These are phyloP conservation scores for Melospiza melodia DNA, from an alignment of 2,113 vertebrate genomes.

Conservation along the genomic window DNA sequence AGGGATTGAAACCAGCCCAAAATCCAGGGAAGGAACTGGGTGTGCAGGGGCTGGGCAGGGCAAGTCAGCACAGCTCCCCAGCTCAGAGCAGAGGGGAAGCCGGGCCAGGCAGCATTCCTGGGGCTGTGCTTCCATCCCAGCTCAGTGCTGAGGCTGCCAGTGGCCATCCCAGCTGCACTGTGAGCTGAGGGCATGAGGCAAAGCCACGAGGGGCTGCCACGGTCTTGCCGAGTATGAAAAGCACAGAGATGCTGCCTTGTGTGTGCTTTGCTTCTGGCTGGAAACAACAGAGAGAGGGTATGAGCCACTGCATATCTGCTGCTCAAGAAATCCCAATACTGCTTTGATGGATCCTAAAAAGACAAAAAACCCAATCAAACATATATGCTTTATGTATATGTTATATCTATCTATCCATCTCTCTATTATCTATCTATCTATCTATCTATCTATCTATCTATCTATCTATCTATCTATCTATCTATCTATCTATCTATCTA, in stretches of 20 bases:
- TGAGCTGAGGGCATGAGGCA: neutral
- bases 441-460: too few species aligned
- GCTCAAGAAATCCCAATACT: neutral
- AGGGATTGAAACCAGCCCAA: neutral
- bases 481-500: too few species aligned
- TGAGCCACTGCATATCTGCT: neutral
- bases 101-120: neutral
- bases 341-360: neutral
- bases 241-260: neutral
- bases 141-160: neutral
- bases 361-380: too few species aligned
- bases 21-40: neutral
- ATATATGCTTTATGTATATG: too few species aligned
- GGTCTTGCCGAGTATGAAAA: neutral
- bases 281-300: neutral
- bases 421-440: too few species aligned
- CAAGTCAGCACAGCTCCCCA: neutral
- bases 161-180: neutral
- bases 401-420: too few species aligned
- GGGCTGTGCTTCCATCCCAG: neutral
- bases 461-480: too few species aligned
- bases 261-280: neutral
- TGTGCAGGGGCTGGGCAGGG: neutral
- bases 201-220: neutral
- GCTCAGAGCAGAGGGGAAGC: neutral